Base-by-base conservation (phyloP, 2,113 vertebrate genomes). In the Platichthys stellatus region DNA sequence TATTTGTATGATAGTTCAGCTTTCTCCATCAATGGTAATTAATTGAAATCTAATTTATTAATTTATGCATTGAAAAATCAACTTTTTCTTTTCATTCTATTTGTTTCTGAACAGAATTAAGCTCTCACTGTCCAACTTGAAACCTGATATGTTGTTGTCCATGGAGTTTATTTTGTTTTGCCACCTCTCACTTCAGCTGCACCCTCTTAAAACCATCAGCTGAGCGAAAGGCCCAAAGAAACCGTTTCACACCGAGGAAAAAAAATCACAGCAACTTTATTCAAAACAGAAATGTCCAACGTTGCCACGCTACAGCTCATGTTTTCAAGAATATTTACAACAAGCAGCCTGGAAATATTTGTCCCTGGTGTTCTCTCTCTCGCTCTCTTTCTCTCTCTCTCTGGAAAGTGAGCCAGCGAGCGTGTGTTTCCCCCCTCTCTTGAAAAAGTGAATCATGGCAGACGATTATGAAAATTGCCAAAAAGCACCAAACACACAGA, bases 251-350 rank as follows among this genome's bases (percentile, higher is more conserved):
- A 28, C 35, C 3, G 40, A 67, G n/a, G 23, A 23, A 67, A 63
- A 69, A 14, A 13, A 23, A 72, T 60, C 38, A 72, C 31, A 77
- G 18, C 65, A 28, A 51, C 59, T 74, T 28, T 10, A 60, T 72
- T 65, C 72, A 21, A 74, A 63, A 40, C 13, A 76, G 68, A 78
- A 80, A 84, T 31, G 72, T 74, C 23, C 62, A 70, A 51, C 8
- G 88, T 92, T 88, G 76, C 84, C 78, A 82, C 62, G 82, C 31
- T 65, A 88, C 90, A 73, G 68, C 68, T 89, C 81, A 49, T 92
- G 88, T 91, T 89, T 92, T 78, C 53, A 59, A 75, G 82, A 83
- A 80, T 90, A 90, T 92, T 90, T 92, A 91, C 85, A 90, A 71
- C 77, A 68, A 56, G 74, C 78, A 84, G 87, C 72, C 74, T 90